A percentile compares a stretch with the other conserved stretches of the same genome.
Evolutionary conservation across 2,888 invertebrate species (phyloP).

Genomic region (Oxystoma pomonae): DNA sequence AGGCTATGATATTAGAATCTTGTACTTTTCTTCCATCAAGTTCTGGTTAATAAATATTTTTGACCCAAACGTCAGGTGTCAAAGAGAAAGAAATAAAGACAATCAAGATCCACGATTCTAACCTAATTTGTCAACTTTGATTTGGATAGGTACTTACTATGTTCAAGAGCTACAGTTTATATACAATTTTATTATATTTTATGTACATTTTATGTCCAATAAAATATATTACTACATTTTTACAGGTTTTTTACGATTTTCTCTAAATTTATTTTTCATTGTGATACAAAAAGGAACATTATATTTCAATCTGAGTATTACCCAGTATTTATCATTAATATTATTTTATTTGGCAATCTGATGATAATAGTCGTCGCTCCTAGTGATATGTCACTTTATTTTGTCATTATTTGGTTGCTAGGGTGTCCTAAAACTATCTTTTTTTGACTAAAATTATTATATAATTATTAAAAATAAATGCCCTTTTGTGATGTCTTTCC

Average conservation of each 20-base stretch:
- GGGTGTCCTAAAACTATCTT: not conserved
- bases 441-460: not conserved
- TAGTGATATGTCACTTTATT: conserved; percentile 23
- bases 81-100: too few species aligned
- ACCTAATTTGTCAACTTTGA: too few species aligned
- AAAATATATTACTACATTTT: conserved; percentile 39
- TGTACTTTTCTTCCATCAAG: too few species aligned
- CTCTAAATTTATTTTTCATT: conserved; percentile 16
- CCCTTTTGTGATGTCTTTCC: too few species aligned
- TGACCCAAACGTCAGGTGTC: too few species aligned
- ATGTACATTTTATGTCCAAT: conserved; percentile 38
- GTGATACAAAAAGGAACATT: conserved; percentile 44
- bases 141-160: too few species aligned
- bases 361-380: conserved; percentile 25
- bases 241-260: conserved; percentile 21
- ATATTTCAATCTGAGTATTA: conserved; percentile 34
- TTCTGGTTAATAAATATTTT: too few species aligned
- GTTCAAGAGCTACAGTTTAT: too few species aligned
- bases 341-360: conserved; percentile 35
- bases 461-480: not conserved
- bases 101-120: too few species aligned
- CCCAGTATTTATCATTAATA: conserved; percentile 20
- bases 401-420: not conserved
- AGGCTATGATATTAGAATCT: too few species aligned
- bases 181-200: conserved; percentile 13